Conservation (phyloP, 2,888 invertebrate species). For the Sinopyrophorus schimmeli region DNA sequence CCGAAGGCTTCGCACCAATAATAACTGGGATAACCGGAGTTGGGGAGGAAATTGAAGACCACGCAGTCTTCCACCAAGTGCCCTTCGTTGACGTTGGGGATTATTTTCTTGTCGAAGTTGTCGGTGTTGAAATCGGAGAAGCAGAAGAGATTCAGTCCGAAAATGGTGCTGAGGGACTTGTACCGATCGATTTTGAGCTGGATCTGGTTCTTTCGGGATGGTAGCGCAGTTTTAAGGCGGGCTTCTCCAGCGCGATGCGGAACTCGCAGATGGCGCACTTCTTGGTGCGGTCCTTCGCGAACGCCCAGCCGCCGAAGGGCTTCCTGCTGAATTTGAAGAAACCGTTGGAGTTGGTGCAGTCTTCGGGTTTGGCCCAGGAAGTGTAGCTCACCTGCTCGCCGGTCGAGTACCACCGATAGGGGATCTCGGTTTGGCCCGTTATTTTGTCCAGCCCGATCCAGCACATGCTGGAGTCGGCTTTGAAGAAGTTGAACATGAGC, state of each 20-base stretch:
- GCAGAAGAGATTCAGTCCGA: conserved; percentile 4
- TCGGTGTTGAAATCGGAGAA: conserved; percentile 19
- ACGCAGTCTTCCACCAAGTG: too few relatives aligned
- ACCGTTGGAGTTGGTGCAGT: conserved; percentile 7
- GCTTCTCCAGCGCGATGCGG: neutral
- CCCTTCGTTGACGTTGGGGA: neutral
- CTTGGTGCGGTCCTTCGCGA: conserved; percentile 4
- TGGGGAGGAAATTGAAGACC: too few relatives aligned
- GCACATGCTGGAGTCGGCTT: neutral
- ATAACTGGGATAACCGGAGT: conserved; percentile 12
- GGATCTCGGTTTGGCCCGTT: neutral
- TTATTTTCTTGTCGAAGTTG: conserved; percentile 6
- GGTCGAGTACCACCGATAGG: conserved; percentile 7
- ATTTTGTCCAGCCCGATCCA: conserved; percentile 21
- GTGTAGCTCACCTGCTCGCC: conserved; percentile 8
- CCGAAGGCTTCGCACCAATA: conserved; percentile 38
- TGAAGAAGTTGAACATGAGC: conserved; percentile 1
- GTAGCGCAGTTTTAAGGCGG: too few relatives aligned
- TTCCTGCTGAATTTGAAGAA: conserved; percentile 8
- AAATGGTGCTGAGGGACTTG: neutral
- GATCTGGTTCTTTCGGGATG: neutral
- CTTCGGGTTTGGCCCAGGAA: conserved; percentile 1
- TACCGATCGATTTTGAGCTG: conserved; percentile 6
- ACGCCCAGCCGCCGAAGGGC: conserved; percentile 12
- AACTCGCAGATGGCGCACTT: conserved; percentile 23